Evolutionary conservation across 2,888 invertebrate species (phyloP).

Genomic region (Ophioninae sp.): DNA sequence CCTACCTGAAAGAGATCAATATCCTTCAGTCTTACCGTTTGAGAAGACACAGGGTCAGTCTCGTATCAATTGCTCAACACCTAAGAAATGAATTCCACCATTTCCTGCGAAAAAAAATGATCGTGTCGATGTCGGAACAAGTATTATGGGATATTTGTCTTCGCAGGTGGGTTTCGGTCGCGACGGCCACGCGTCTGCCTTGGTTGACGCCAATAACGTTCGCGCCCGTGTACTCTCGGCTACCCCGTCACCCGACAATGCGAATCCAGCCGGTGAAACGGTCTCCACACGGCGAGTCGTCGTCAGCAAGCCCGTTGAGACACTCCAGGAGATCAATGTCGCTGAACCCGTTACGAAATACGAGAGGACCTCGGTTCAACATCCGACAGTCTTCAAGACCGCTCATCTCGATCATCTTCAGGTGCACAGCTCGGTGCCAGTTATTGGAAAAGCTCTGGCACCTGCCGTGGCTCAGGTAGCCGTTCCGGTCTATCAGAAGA

Average conservation of each 20-base stretch:
- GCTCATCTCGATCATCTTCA: conserved; percentile 81
- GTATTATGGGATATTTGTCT: neutral
- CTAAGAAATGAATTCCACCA: neutral
- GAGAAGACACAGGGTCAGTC: neutral
- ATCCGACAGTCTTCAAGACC: conserved; percentile 82
- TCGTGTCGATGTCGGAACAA: neutral
- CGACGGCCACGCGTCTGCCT: conserved; percentile 75
- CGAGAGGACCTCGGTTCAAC: conserved; percentile 83
- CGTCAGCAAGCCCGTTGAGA: conserved; percentile 85
- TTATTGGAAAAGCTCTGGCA: conserved; percentile 77
- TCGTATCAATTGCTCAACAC: neutral
- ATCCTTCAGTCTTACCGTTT: neutral
- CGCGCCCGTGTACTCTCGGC: conserved; percentile 84
- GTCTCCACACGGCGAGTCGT: conserved; percentile 84
- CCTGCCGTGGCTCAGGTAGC: conserved; percentile 75
- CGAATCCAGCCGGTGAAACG: conserved; percentile 82
- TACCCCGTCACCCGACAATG: conserved; percentile 82
- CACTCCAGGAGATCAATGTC: conserved; percentile 84
- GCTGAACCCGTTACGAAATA: conserved; percentile 84
- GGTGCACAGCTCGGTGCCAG: conserved; percentile 80
- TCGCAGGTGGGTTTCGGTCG: conserved; percentile 77
- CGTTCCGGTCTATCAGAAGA: conserved; percentile 76
- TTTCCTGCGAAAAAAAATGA: neutral
- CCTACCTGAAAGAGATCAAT: neutral
- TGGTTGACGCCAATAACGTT: conserved; percentile 81